Conservation (phyloP, 2,888 invertebrate genomes). For the Megamerina dolium region DNA sequence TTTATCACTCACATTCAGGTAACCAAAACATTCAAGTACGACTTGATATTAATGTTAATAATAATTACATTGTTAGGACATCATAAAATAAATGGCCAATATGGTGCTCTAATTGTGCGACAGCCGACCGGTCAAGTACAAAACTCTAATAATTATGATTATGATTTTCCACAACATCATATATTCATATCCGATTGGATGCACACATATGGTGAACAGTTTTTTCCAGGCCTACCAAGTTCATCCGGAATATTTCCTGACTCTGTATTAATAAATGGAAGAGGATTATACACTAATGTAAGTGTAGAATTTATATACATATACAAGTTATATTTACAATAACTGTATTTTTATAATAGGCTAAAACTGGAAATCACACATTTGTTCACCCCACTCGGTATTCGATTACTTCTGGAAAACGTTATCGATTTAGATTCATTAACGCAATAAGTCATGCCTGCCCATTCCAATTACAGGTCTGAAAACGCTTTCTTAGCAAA, state of each 20-base stretch:
- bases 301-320: no score
- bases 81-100: constrained; percentile 75
- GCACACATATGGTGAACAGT: constrained; percentile 53
- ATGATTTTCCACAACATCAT: constrained; percentile 63
- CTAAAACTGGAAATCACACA: constrained; percentile 2
- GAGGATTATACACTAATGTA: constrained; percentile 30
- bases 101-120: constrained; percentile 67
- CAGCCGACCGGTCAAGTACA: constrained; percentile 57
- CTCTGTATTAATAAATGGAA: constrained; percentile 38
- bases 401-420: constrained; percentile 29
- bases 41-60: no score
- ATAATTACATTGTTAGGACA: constrained; percentile 53
- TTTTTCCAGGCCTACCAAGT: constrained; percentile 32
- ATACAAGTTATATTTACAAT: background rate
- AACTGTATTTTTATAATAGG: no score
- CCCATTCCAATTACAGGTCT: constrained; percentile 38
- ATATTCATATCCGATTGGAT: constrained; percentile 76
- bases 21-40: no score
- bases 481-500: no score
- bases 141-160: constrained; percentile 62
- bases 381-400: constrained; percentile 30
- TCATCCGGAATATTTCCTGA: constrained; percentile 28
- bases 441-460: constrained; percentile 41
- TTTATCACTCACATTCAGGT: constrained; percentile 66
- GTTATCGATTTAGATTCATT: constrained; percentile 46